phyloP scores from a whole-genome alignment of 1,140 invertebrate species.

The Drosophila triauraria region DNA sequence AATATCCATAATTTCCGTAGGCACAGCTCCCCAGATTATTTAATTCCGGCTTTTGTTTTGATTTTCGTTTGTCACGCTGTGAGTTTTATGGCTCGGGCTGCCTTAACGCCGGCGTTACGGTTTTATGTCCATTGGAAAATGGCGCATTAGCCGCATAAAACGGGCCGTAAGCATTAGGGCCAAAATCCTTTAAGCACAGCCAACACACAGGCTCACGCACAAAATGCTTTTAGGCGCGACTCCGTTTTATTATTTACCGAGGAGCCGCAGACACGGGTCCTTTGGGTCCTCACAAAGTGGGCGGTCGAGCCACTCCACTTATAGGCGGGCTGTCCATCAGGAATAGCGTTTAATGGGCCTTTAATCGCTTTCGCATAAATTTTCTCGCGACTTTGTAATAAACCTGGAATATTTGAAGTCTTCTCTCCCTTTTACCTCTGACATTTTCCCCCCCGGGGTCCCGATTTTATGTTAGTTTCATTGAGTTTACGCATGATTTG shows the following conservation, averaged over 20 bases:
- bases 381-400: constrained; percentile 68
- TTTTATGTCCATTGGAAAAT: constrained; percentile 77
- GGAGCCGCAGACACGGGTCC: constrained; percentile 18
- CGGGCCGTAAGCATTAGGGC: constrained; percentile 59
- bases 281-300: constrained; percentile 3
- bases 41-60: constrained; percentile 40
- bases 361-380: constrained; percentile 81
- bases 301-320: constrained; percentile 3
- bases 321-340: constrained; percentile 49
- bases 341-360: constrained; percentile 62
- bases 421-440: background rate
- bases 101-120: constrained; percentile 38
- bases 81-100: constrained; percentile 56
- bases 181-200: constrained; percentile 74
- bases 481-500: constrained; percentile 69
- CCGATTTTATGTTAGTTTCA: constrained; percentile 68
- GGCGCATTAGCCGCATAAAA: constrained; percentile 77
- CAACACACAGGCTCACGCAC: constrained; percentile 21
- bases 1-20: constrained; percentile 13
- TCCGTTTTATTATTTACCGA: constrained; percentile 61
- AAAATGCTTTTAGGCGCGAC: constrained; percentile 59
- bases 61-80: constrained; percentile 51
- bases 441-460: constrained; percentile 1
- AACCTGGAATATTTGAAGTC: constrained; percentile 21
- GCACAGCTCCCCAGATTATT: constrained; percentile 8